These are phyloP conservation scores for Homarus americanus DNA, from an alignment of 1,140 invertebrate genomes.

Conservation along the genomic window DNA sequence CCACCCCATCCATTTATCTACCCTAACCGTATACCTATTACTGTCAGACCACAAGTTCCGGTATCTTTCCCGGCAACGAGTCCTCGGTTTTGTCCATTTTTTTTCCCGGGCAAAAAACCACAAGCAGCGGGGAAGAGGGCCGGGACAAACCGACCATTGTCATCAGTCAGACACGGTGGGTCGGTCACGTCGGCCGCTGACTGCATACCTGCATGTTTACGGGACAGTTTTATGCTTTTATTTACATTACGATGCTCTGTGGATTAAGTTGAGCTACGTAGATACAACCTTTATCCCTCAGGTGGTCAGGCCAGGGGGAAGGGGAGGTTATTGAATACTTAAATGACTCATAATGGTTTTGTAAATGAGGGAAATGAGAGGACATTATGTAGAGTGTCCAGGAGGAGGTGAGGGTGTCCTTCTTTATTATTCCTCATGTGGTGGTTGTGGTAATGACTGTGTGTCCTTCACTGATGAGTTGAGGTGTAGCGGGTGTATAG, in stretches of 20 bases:
- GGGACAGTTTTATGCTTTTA: neutral
- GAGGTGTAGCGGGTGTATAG: neutral
- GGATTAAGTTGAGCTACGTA: constrained; percentile 6
- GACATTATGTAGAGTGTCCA: neutral
- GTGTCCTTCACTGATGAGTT: neutral
- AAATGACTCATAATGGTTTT: neutral
- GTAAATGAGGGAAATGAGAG: neutral
- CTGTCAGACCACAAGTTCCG: neutral
- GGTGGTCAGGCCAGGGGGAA: neutral
- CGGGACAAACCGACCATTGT: neutral
- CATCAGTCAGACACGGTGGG: neutral
- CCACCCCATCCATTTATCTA: neutral
- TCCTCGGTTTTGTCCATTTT: neutral
- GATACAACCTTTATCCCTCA: neutral
- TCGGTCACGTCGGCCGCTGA: neutral
- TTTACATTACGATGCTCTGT: constrained; percentile 11
- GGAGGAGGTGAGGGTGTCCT: neutral
- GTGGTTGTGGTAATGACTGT: neutral
- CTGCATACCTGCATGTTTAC: neutral
- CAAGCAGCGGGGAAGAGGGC: neutral
- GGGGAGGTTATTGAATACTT: neutral
- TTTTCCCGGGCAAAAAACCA: neutral
- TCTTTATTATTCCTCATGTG: no score
- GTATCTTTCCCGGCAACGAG: neutral
- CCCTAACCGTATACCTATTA: neutral